These are phyloP conservation scores for Colaptes auratus DNA, from an alignment of 2,113 vertebrate genomes.

Conservation along the genomic window DNA sequence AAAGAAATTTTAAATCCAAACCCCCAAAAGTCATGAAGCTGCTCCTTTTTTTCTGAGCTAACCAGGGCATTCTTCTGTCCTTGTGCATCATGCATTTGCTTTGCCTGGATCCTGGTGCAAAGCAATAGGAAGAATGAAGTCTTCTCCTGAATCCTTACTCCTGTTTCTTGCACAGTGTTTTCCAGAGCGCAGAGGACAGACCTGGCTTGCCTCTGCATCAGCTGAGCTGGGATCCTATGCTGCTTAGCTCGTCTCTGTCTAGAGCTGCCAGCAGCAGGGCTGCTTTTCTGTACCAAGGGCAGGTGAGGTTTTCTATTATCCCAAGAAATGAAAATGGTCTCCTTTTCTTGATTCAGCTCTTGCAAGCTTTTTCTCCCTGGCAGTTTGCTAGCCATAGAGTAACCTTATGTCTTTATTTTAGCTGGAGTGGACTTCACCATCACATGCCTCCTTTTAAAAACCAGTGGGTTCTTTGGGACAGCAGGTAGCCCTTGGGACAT, in stretches of 20 bases:
- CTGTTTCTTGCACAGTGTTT: neutral
- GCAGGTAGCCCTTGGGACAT: neutral
- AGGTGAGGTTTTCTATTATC: neutral
- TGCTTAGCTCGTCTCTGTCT: neutral
- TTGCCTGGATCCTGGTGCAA: neutral
- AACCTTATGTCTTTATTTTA: neutral
- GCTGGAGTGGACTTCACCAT: neutral
- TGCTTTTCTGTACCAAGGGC: neutral
- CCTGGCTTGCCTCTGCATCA: neutral
- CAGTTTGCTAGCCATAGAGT: neutral
- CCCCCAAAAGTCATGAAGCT: neutral
- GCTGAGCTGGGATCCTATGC: accelerated
- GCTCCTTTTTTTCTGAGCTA: neutral
- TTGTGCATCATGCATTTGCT: neutral
- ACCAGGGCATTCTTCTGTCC: neutral
- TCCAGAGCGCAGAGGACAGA: neutral
- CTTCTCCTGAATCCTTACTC: too few species aligned
- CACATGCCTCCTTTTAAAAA: neutral
- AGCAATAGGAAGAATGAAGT: neutral
- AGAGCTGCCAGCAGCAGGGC: neutral
- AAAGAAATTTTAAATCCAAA: too few species aligned
- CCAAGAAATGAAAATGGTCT: neutral
- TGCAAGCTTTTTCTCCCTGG: neutral
- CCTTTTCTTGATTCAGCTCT: neutral
- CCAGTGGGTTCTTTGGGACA: neutral